Base-by-base conservation (phyloP, 1,140 invertebrate species). In the Sarcophaga bullata region DNA sequence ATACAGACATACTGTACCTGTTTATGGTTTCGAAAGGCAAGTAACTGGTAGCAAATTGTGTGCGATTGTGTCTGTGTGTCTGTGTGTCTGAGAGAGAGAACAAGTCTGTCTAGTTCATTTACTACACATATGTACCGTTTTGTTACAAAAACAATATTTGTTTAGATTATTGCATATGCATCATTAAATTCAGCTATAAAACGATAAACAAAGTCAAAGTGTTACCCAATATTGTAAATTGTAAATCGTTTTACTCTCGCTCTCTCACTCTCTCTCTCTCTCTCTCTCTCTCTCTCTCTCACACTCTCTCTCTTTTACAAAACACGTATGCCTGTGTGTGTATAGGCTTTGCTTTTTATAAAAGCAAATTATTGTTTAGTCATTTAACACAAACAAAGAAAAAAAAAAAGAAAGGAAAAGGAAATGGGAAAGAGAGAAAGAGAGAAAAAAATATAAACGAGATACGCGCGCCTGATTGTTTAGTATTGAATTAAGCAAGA, bases 121-220 rank as follows among this genome's bases (percentile, higher is more conserved):
- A 68, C 62, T 68, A 19, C 17, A 68, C 62, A 37, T 37, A 37
- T 37, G 25, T 37, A 37, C 25, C 25, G 25, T 37, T 37, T 37
- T 37, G 25, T 4, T 52, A 52, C 13, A 52, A 1, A 52, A 0
- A 52, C 17, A 68, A 68, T 68, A 68, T 68, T 76, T 47, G 73
- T 15, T 50, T 50, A 17, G 75, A 50, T 78, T 78, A 50, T 52
- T 50, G 48, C 75, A 50, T 17, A 78, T 78, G 75, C 75, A 78
- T 78, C 75, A 78, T 78, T 78, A 78, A 78, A 52, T 78, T 25
- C 50, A 25, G 15, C 75, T 52, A 52, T 78, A 78, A 78, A 78
- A 78, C 75, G 48, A 78, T 78, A 49, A 52, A 25, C 75, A 78
- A 78, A 73, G 54, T 58, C 54, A 58, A 58, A 68, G 62, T 68